A percentile compares a stretch with the other conserved stretches of the same genome.
These are phyloP conservation scores for Drosophila tropicalis DNA, from an alignment of 1,140 invertebrate genomes.

Conservation along the genomic window DNA sequence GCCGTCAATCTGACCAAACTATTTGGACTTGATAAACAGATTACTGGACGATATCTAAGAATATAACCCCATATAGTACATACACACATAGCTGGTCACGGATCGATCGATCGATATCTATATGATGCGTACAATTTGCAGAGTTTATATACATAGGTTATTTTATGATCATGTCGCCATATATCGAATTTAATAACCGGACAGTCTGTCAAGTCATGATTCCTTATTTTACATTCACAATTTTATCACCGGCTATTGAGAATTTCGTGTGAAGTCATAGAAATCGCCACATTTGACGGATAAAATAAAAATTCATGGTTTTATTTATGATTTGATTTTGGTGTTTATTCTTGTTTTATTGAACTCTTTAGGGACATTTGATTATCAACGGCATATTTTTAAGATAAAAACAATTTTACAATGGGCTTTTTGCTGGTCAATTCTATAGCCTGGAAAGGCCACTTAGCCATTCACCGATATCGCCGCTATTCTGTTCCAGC, in stretches of 20 bases:
- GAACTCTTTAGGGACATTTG: constrained; percentile 22
- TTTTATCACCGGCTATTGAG: constrained; percentile 20
- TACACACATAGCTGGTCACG: constrained; percentile 23
- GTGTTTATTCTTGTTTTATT: constrained; percentile 52
- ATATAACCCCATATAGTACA: constrained; percentile 21
- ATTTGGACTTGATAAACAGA: constrained; percentile 65
- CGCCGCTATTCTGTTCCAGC: constrained; percentile 84
- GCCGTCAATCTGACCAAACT: constrained; percentile 51
- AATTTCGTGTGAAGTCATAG: constrained; percentile 23
- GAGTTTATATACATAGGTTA: constrained; percentile 16
- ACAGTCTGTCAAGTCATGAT: constrained; percentile 33
- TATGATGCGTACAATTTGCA: constrained; percentile 20
- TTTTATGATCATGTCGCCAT: constrained; percentile 24
- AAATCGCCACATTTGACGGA: constrained; percentile 58
- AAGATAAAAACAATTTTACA: constrained; percentile 50
- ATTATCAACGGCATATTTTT: constrained; percentile 39
- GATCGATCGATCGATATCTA: constrained; percentile 24
- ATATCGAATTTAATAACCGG: constrained; percentile 46
- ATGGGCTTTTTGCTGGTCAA: constrained; percentile 17
- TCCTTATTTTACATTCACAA: constrained; percentile 30
- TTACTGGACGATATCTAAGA: constrained; percentile 47
- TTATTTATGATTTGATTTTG: constrained; percentile 61
- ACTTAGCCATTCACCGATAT: constrained; percentile 85
- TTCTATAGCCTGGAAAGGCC: constrained; percentile 48
- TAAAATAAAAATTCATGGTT: constrained; percentile 47